Evolutionary conservation across 2,797 vertebrate genomes (phyloP), one percentile per base, ranked within the genome.

Genomic region (Eleutherodactylus coqui): DNA sequence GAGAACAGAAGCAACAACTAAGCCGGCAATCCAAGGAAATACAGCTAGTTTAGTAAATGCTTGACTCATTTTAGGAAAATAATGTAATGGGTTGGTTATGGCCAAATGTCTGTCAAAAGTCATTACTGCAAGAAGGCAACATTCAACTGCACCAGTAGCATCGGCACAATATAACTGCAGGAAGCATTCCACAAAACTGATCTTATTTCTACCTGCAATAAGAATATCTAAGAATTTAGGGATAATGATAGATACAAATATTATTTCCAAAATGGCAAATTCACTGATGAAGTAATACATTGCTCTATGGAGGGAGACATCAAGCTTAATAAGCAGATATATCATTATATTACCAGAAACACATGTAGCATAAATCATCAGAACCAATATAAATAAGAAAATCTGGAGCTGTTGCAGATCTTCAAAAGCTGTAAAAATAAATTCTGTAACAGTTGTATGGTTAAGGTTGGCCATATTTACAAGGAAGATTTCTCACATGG

Each of bases 151-250:
- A n/a, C 53, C 53, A n/a, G 53, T 24, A 1, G 24, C n/a, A 55
- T 55, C 53, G n/a, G 53, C 53, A 55, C 53, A 55, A n/a, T 55
- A 55, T 55, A 55, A 55, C 53, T 55, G 53, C 7, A 55, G 5
- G 21, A 55, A 55, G 53, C 53, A 55, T 19, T 5, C 53, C 2
- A 13, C 53, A 55, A 55, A 55, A 55, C 53, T 55, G 16, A 80
- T 64, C n/a, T 27, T 36, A 10, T 80, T 53, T 24, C 55, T 64
- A 45, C 29, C 38, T 80, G 78, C 51, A 19, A 64, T 80, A 9
- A 80, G 78, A 43, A 62, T 80, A 36, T 49, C 79, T 45, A 80
- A 47, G 7, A 80, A 14, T 64, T 80, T 80, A 0, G 78, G 78
- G 60, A 64, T 41, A 45, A 64, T 80, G 16, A 29, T 55, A 24